These are phyloP conservation scores for Salarias fasciatus DNA, from an alignment of 2,797 vertebrate genomes.

Conservation along the genomic window DNA sequence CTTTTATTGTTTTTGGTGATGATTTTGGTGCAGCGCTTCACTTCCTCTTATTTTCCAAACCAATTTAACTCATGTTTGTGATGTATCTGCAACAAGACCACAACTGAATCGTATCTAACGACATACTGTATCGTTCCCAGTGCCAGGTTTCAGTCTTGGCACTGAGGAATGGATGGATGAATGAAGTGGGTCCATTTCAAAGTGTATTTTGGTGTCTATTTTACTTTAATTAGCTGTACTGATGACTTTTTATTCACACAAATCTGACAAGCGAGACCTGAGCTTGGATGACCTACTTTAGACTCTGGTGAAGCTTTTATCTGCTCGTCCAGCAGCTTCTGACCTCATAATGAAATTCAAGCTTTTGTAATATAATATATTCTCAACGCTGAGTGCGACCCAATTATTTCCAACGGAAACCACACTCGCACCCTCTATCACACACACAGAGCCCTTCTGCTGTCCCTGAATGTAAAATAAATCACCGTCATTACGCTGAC, in stretches of 20 bases:
- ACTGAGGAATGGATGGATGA: too few species aligned
- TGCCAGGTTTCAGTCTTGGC: too few species aligned
- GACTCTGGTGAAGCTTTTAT: background rate
- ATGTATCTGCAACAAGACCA: too few species aligned
- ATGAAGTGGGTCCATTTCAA: too few species aligned
- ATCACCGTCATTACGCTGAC: conserved; percentile 23
- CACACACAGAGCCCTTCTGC: background rate
- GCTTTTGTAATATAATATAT: conserved; percentile 1
- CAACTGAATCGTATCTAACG: too few species aligned
- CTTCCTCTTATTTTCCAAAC: too few species aligned
- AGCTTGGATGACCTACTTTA: conserved; percentile 2
- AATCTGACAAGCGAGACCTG: too few species aligned
- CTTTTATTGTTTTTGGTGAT: background rate
- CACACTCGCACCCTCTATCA: background rate
- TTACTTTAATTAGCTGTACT: too few species aligned
- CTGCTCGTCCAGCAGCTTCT: conserved; percentile 2
- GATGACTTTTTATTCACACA: too few species aligned
- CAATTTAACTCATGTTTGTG: too few species aligned
- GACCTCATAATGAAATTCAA: conserved; percentile 7
- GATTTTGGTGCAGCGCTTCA: background rate
- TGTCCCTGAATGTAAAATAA: conserved; percentile 19
- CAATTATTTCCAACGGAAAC: conserved; percentile 8
- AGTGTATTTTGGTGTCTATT: too few species aligned
- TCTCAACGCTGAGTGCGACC: background rate
- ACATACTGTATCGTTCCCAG: too few species aligned